Evolutionary conservation across 2,888 invertebrate species (phyloP), one percentile per base, ranked within the genome.

Genomic region (Diaprepes abbreviatus): DNA sequence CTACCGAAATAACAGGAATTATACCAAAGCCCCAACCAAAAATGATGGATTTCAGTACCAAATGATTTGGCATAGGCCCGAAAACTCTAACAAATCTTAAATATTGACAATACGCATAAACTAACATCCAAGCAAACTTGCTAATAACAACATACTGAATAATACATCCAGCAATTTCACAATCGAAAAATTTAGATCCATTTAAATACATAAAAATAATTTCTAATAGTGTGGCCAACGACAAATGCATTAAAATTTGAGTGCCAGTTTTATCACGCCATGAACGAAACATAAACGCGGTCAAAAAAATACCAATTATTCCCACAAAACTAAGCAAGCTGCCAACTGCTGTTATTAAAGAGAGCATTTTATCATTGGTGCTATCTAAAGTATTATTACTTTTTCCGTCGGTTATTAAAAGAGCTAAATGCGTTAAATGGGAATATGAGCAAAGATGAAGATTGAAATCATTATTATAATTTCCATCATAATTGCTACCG

Each of bases 71-170:
- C 50, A 87, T 86, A 12, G 87, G 85, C 0, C 88, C 87, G 58
- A 91, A 87, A 1, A 92, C 90, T 76, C 88, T 85, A 16, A 92
- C 91, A 73, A 91, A 86, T 57, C 89, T 85, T 45, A 89, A 84
- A 78, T 92, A 92, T 59, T 92, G 91, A 28, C 91, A 79, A 0
- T 90, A 85, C 1, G 90, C 91, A 57, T 90, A 90, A 9, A 92
- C 88, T 40, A 92, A 80, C 91, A 92, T 92, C 92, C 92, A 92
- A 74, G 88, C 87, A 80, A 91, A 92, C 5, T 91, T 89, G 0
- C 89, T 86, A 16, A 92, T 78, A 21, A 91, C 86, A 10, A 90
- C 87, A 78, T 91, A 92, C 78, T 92, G 92, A 10, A 91, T 78
- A 4, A 87, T 75, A 5, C 89, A 86, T 1, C 91, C 91, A 0